These are phyloP conservation scores for Trichogramma dendrolimi DNA, from an alignment of 2,888 invertebrate genomes.

Conservation along the genomic window DNA sequence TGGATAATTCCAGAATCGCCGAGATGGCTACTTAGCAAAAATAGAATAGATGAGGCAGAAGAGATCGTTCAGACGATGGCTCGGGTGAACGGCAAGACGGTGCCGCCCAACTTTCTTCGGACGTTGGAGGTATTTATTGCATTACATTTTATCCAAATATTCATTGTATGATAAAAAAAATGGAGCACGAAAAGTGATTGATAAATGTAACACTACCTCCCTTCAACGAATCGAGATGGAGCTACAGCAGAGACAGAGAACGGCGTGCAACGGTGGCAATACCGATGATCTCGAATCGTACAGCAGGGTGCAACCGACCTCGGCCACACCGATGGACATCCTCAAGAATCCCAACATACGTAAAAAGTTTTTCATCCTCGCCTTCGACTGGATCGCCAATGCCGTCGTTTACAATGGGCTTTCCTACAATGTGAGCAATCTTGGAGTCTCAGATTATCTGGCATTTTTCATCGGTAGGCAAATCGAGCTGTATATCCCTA, in stretches of 20 bases:
- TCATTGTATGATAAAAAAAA: background rate
- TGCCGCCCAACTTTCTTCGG: conserved; percentile 59
- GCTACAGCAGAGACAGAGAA: conserved; percentile 44
- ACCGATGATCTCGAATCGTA: conserved; percentile 39
- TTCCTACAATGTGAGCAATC: conserved; percentile 64
- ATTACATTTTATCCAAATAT: background rate
- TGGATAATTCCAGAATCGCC: conserved; percentile 70
- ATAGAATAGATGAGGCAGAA: conserved; percentile 64
- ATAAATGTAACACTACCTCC: background rate
- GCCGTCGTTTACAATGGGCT: conserved; percentile 68
- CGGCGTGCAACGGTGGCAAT: conserved; percentile 48
- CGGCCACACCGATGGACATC: conserved; percentile 62
- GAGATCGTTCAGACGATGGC: conserved; percentile 63
- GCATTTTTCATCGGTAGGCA: conserved; percentile 63
- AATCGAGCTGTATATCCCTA: too few relatives aligned
- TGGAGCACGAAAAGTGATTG: background rate
- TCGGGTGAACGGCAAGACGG: conserved; percentile 58
- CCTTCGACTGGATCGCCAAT: conserved; percentile 65
- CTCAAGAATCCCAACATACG: conserved; percentile 64
- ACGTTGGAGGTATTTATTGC: conserved; percentile 56
- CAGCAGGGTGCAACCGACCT: conserved; percentile 44
- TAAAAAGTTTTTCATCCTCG: conserved; percentile 63
- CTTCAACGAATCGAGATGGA: conserved; percentile 39
- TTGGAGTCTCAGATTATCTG: conserved; percentile 66
- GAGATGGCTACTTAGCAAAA: conserved; percentile 65